Evolutionary conservation across 2,888 invertebrate genomes (phyloP), one percentile per base, ranked within the genome.

Genomic region (Machimus atricapillus): DNA sequence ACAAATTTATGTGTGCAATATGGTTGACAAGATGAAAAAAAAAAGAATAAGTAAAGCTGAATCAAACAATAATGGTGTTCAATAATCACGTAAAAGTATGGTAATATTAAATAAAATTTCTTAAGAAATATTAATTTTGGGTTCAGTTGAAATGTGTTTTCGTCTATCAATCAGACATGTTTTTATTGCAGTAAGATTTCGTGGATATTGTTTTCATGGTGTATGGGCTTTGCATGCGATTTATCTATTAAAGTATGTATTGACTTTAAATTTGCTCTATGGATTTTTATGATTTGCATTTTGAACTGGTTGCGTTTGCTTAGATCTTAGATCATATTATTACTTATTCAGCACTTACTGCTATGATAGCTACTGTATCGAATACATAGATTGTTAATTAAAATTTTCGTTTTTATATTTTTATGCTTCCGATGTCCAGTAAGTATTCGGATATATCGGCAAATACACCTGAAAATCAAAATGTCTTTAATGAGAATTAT

Each of bases 401-500:
- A 52, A 58, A 81, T 66, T 87, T 86, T 86, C 23, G 87, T 87
- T 87, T 40, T 87, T 66, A 23, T 66, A 82, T 19, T 43, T 73
- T 85, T 81, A 52, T n/a, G 27, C 86, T 56, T 23, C 66, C 23
- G n/a, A 37, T 86, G 27, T 73, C 56, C 66, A 87, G 79, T 77
- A 74, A 77, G 52, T 90, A 92, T 92, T 91, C 66, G 73, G 27
- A 40, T 81, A n/a, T 43, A 43, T 31, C 34, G 27, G 77, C 73
- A 34, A 66, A 23, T n/a, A 2, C 66, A 19, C 12, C 46, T 27
- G 78, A 66, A 81, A 86, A 79, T 73, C 78, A 73, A 86, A 88
- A 87, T 78, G 86, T 78, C 12, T 90, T 90, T 88, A 94, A 94
- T 90, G 94, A 94, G 90, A 91, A 93, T 77, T 92, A 91, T 66